Conservation (phyloP, 2,888 invertebrate genomes). For the Augiades crinisus region DNA sequence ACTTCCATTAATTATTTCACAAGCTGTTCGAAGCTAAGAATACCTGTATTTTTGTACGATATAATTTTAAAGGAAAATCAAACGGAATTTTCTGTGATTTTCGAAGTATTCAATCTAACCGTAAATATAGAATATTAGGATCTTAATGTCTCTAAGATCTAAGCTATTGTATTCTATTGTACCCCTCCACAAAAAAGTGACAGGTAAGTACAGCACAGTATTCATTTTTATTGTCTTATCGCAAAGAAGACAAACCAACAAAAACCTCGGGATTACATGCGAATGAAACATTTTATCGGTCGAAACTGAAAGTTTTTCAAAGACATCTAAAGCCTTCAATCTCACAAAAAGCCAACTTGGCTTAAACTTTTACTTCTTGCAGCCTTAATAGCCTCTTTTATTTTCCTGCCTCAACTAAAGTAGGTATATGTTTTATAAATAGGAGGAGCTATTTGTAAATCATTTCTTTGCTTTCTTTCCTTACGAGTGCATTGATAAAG, state of each 20-base stretch:
- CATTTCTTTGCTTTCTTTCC: conserved; percentile 31
- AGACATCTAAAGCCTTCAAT: conserved; percentile 64
- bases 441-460: conserved; percentile 12
- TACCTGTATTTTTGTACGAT: conserved; percentile 65
- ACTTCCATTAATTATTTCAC: conserved; percentile 70
- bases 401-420: conserved; percentile 37
- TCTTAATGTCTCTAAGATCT: no score
- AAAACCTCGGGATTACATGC: conserved; percentile 64
- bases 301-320: conserved; percentile 54
- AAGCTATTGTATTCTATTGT: no score
- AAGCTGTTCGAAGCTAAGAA: conserved; percentile 57
- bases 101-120: no score
- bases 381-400: conserved; percentile 54
- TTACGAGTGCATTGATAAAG: conserved; percentile 30
- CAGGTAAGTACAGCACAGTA: no score
- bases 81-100: no score
- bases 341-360: conserved; percentile 58
- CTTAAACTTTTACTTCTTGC: conserved; percentile 59
- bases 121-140: no score
- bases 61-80: no score
- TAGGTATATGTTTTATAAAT: conserved; percentile 34
- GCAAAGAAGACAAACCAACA: conserved; percentile 63
- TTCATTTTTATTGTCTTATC: conserved; percentile 45
- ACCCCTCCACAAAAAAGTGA: no score
- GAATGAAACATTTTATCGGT: conserved; percentile 71